Base-by-base conservation (phyloP, 2,888 invertebrate genomes). In the Nymphalis urticae region DNA sequence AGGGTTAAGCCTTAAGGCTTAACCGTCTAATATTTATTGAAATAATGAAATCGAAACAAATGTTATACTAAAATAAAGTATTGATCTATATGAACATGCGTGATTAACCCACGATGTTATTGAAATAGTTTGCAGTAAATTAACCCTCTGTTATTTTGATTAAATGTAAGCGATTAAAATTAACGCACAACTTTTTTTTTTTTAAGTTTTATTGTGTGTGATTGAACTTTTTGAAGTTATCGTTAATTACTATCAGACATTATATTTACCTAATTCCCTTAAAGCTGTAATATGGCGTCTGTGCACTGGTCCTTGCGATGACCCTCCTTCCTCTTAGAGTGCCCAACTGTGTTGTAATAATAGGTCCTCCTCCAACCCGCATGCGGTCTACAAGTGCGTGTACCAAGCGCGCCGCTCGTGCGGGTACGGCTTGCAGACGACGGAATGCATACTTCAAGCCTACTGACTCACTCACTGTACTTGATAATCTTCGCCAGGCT, bases 331-430 rank as follows among this genome's bases (percentile, higher is more conserved):
- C 93, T 5, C 93, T 84, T 65, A 93, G 78, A 6, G 86, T 79
- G 9, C 93, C 93, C 1, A 89, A 79, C 64, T 82, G 79, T 4
- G 92, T 91, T 74, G 79, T 71, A 50, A 93, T 90, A 47, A 90
- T 74, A 1, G 93, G 93, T 6, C 92, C 93, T 17, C 93, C 93
- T 42, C 93, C 93, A n/a, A 93, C 93, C 13, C 93, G 82, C 88
- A 93, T 90, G 73, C 93, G 88, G 79, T 93, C 93, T 10, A 93
- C 93, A 21, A 93, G 80, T 24, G 90, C 89, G 74, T 93, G 92
- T 65, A 92, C 93, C 13, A 93, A 85, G 8, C 91, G 83, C 7
- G 92, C 93, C 1, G 93, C 93, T 5, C 91, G 86, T 68, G 90
- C 90, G 1, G 93, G 93, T 56, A 93, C 92, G 54, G 90, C 85